Evolutionary conservation across 2,797 vertebrate genomes (phyloP), one percentile per base, ranked within the genome.

Genomic region (Eutrigla gurnardus): DNA sequence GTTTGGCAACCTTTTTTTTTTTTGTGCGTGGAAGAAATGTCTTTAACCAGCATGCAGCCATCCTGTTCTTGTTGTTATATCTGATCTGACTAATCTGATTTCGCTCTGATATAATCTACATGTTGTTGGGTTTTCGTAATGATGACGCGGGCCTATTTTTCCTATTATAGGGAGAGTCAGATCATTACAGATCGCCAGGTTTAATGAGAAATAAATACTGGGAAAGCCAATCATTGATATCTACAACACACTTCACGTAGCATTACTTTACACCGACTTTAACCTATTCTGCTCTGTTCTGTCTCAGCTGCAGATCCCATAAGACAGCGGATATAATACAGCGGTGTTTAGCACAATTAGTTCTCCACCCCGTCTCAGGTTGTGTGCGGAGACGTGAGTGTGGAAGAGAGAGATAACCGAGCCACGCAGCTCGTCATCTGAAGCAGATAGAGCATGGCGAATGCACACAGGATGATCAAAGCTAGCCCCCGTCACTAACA

Each of bases 391-490:
- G 68, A 80, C 71, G 73, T 65, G 70, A 60, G 77, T 43, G 17
- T 75, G 81, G 69, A 69, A n/a, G 25, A 62, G 52, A 53, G 73
- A 77, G 80, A 87, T 90, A 88, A 85, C 75, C 37, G 4, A 67
- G 80, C 78, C 62, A 25, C 45, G 14, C 73, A 50, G 79, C 69
- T 61, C 37, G 11, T 75, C 42, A n/a, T 71, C 55, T 76, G 59
- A 62, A 65, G 46, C 72, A 77, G 68, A 77, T 70, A 62, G 67
- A 87, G 68, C 78, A 45, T 79, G 58, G 70, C 73, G 68, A 78
- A 85, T 89, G 81, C 70, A 37, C 80, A 70, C 46, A 54, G 53
- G 63, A 78, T 80, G 40, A 90, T 89, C 86, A 89, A 89, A 70
- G 84, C 50, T 40, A 52, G 40, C 9, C 60, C 25, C 70, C 59